Evolutionary conservation across 2,888 invertebrate genomes (phyloP), one percentile per base, ranked within the genome.

Genomic region (Plemyria rubiginata): DNA sequence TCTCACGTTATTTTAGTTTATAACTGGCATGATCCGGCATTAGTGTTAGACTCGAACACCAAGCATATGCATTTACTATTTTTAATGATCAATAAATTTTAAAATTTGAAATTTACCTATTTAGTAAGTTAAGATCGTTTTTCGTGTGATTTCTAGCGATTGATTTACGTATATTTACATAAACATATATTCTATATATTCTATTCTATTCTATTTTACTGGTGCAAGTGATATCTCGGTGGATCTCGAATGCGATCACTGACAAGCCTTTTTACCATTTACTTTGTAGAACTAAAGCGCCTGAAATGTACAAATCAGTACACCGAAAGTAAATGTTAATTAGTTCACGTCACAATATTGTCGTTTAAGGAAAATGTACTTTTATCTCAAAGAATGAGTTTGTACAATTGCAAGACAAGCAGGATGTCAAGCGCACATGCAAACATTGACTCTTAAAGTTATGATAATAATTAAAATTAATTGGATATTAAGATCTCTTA

Each of bases 21-120:
- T 54, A 41, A 46, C 28, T 45, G 40, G 57, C 22, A 38, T 54
- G 22, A 48, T 28, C n/a, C 54, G 8, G 52, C 54, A 54, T 64
- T 58, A 48, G 50, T 53, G 48, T 54, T 11, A 59, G 43, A 32
- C 43, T 45, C 45, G 46, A 67, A 68, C 74, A 81, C 75, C 73
- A 78, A 78, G 74, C 71, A 67, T 73, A 60, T 80, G 84, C 84
- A 84, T 84, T 84, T 84, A 84, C 70, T 81, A 76, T 66, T 77
- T 75, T 80, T 71, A 78, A 75, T 74, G 40, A 52, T 52, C 11
- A 66, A 70, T 74, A 69, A 46, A 61, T 65, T 65, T 67, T 60
- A 60, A 64, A 65, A 60, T 57, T 49, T 43, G 54, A 53, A 50
- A 28, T 22, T 7, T 49, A 49, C 12, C 56, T 38, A 45, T 57